Percentiles rank a stretch among this genome's conserved stretches.
Conservation (phyloP, 2,797 vertebrate species). For the Sebastes baramenuke region DNA sequence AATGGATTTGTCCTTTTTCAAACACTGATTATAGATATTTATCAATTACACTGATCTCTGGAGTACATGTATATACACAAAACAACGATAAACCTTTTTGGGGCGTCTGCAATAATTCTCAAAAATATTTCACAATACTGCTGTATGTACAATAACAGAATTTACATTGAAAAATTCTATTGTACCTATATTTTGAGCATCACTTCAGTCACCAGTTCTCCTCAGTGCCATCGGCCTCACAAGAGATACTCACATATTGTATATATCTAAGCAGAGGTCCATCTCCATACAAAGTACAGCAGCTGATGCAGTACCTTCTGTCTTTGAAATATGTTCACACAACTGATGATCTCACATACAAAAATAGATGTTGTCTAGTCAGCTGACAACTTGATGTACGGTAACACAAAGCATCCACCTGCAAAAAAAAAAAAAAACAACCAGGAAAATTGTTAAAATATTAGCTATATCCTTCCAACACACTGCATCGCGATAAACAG, state of each 20-base stretch:
- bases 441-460: conserved; percentile 74
- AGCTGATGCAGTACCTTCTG: conserved; percentile 59
- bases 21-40: conserved; percentile 95
- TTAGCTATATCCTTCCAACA: conserved; percentile 75
- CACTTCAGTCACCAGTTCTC: conserved; percentile 63
- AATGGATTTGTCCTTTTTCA: conserved; percentile 95
- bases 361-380: conserved; percentile 84
- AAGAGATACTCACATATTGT: conserved; percentile 62
- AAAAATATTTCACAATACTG: conserved; percentile 85
- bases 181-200: conserved; percentile 76
- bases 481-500: conserved; percentile 41
- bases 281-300: conserved; percentile 69
- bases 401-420: conserved; percentile 81
- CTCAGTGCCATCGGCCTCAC: conserved; percentile 40
- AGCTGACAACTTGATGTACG: conserved; percentile 81
- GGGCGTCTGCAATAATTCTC: conserved; percentile 81
- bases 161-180: conserved; percentile 84
- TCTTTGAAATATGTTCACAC: conserved; percentile 73
- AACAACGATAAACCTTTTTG: conserved; percentile 81
- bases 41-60: conserved; percentile 90
- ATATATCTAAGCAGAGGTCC: conserved; percentile 54
- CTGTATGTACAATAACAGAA: conserved; percentile 84
- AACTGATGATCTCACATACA: conserved; percentile 81
- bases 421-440: conserved; percentile 62
- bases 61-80: conserved; percentile 91